Evolutionary conservation across 1,140 invertebrate genomes (phyloP).

Genomic region (Solenopsis fugax): DNA sequence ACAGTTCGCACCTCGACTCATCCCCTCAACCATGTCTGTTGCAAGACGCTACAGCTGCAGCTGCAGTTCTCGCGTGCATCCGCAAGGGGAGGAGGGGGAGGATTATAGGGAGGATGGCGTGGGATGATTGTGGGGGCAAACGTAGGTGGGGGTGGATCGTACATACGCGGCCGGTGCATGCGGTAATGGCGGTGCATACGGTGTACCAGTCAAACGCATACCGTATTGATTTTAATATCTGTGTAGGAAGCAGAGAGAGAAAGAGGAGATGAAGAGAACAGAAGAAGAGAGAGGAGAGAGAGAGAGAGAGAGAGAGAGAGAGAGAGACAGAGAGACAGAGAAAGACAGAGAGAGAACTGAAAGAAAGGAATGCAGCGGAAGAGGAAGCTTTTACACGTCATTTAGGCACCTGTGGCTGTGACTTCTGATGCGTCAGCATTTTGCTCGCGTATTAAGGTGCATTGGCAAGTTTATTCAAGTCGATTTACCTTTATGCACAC

Average conservation of each 20-base stretch:
- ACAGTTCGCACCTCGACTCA: constrained; percentile 39
- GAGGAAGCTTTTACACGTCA: constrained; percentile 63
- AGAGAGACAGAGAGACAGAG: neutral
- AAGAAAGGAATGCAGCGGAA: constrained; percentile 16
- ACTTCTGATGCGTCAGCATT: constrained; percentile 60
- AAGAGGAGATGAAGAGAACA: neutral
- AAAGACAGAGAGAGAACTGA: neutral
- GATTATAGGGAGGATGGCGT: constrained; percentile 48
- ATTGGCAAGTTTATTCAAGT: constrained; percentile 36
- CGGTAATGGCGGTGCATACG: constrained; percentile 76
- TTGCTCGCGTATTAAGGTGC: constrained; percentile 14
- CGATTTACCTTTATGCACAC: constrained; percentile 5
- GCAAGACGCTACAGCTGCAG: constrained; percentile 66
- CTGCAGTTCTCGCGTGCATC: constrained; percentile 71
- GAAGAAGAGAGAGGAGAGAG: neutral
- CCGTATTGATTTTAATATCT: constrained; percentile 83
- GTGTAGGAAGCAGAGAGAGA: constrained; percentile 66
- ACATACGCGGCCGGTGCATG: constrained; percentile 61
- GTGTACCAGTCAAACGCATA: constrained; percentile 81
- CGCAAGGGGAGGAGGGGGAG: constrained; percentile 34
- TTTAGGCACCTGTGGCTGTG: constrained; percentile 73
- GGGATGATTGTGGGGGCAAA: constrained; percentile 23
- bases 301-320: neutral
- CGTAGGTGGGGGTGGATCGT: constrained; percentile 24
- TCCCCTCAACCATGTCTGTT: constrained; percentile 45